These are phyloP conservation scores for Epizoanthus scotinus DNA, from an alignment of 92 coral and sea anemone species.

Conservation along the genomic window DNA sequence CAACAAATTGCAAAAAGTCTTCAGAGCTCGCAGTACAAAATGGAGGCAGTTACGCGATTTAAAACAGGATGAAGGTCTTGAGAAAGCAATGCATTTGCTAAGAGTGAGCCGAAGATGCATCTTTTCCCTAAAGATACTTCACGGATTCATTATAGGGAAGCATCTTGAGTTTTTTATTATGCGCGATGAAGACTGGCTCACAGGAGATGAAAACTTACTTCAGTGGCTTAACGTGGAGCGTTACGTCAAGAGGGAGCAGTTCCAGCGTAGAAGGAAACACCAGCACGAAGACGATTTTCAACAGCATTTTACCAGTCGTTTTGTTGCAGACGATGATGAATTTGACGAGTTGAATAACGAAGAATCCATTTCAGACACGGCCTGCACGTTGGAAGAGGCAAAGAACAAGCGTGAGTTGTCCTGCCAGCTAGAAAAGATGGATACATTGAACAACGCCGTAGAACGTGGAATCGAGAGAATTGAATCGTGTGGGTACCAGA, in stretches of 20 bases:
- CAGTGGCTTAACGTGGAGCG: conserved; percentile 50
- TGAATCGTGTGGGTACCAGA: not conserved
- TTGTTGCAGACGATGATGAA: conserved; percentile 14
- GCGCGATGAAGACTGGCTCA: too few relatives aligned
- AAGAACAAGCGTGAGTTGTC: not conserved
- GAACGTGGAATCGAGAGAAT: not conserved
- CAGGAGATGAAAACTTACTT: conserved; percentile 37
- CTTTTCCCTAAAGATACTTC: conserved; percentile 36
- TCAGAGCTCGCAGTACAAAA: conserved; percentile 8
- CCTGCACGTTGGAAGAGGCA: conserved; percentile 27
- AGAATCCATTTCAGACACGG: not conserved
- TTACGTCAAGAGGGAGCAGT: not conserved
- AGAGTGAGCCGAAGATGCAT: conserved; percentile 42
- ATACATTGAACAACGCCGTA: not conserved
- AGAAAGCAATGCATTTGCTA: conserved; percentile 36
- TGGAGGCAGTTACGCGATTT: conserved; percentile 2
- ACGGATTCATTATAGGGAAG: not conserved
- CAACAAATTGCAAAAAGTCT: not conserved
- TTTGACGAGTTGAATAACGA: conserved; percentile 21
- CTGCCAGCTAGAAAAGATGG: conserved; percentile 37
- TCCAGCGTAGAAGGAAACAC: not conserved
- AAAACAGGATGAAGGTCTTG: conserved; percentile 17
- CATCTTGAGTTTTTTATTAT: conserved; percentile 30
- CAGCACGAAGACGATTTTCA: conserved; percentile 26
- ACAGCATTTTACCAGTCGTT: conserved; percentile 21